Conservation (phyloP, 2,888 invertebrate species). For the Ornithoptera alexandrae region DNA sequence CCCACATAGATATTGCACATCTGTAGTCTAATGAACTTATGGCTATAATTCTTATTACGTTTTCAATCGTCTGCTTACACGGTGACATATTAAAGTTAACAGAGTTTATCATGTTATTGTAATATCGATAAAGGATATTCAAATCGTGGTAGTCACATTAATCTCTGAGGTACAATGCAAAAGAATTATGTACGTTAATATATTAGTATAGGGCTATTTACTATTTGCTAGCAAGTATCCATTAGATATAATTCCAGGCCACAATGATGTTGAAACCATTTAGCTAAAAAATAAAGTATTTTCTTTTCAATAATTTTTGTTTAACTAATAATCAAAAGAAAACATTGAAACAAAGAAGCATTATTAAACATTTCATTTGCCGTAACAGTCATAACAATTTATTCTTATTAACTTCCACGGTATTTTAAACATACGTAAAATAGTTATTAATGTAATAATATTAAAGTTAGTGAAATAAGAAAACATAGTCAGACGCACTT, state of each 20-base stretch:
- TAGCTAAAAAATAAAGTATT: background rate
- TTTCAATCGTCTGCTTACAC: background rate
- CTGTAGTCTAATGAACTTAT: background rate
- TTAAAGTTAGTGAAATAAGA: background rate
- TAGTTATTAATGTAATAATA: background rate
- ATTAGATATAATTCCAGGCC: background rate
- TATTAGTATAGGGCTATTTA: background rate
- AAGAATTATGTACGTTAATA: background rate
- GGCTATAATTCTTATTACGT: background rate
- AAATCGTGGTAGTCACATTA: background rate
- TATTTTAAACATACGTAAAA: background rate
- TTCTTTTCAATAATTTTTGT: background rate
- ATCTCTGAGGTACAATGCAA: background rate
- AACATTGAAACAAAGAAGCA: background rate
- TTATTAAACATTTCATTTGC: background rate
- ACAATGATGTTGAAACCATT: background rate
- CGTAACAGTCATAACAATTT: background rate
- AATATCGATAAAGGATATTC: background rate
- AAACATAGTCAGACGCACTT: background rate
- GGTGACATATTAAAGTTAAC: background rate
- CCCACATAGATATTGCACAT: constrained; percentile 45
- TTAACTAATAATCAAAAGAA: background rate
- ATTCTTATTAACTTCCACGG: background rate
- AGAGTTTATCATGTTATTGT: background rate
- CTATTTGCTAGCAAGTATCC: background rate